Evolutionary conservation across 2,888 invertebrate species (phyloP).

Genomic region (Lydus trimaculatus): DNA sequence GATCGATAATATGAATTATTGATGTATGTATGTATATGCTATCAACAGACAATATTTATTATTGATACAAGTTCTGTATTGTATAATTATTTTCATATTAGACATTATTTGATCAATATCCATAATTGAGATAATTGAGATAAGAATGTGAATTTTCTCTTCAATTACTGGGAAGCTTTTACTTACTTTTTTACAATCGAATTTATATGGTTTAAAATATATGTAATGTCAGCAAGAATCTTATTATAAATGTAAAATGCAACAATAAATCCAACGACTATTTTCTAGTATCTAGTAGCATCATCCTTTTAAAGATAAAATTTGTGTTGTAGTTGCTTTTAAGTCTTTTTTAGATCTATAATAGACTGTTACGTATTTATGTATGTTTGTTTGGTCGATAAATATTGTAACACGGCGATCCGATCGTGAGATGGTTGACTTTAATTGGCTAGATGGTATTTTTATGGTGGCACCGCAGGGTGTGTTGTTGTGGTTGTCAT

Average conservation of each 20-base stretch:
- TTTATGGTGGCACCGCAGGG: constrained; percentile 26
- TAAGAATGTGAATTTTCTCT: background rate
- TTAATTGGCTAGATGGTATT: constrained; percentile 24
- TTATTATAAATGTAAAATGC: background rate
- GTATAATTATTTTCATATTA: background rate
- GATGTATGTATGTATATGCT: background rate
- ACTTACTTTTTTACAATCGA: background rate
- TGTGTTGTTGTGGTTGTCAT: constrained; percentile 29
- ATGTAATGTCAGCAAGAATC: background rate
- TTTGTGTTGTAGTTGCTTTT: background rate
- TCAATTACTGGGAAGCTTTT: background rate
- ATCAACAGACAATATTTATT: background rate
- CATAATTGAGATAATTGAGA: background rate
- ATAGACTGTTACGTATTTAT: background rate
- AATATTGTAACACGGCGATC: constrained; percentile 1
- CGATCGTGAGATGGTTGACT: constrained; percentile 3
- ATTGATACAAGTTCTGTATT: background rate
- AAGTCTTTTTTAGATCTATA: background rate
- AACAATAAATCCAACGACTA: background rate
- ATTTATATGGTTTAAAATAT: background rate
- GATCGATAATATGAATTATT: background rate
- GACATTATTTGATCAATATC: background rate
- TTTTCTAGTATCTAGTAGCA: background rate
- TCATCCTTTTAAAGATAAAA: background rate
- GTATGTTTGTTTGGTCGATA: background rate